Conservation (phyloP, 2,888 invertebrate species). For the Mesodorylaimus sp. region DNA sequence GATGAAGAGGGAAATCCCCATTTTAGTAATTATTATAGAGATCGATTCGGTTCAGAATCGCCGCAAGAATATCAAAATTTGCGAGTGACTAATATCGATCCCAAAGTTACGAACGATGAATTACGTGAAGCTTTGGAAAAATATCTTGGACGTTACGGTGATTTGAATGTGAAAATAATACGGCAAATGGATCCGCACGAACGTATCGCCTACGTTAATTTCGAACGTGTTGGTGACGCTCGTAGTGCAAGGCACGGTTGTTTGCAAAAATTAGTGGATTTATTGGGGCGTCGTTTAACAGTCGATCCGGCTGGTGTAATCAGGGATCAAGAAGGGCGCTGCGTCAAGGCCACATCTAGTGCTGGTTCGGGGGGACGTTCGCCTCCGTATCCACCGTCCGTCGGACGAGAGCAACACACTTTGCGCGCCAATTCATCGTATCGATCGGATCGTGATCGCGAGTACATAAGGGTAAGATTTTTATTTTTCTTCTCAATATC, state of each 20-base stretch:
- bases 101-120: constrained; percentile 20
- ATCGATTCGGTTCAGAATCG: constrained; percentile 22
- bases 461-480: too few relatives aligned
- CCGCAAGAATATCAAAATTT: constrained; percentile 28
- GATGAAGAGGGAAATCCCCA: too few relatives aligned
- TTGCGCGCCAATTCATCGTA: too few relatives aligned
- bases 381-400: not conserved
- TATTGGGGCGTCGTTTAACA: constrained; percentile 19
- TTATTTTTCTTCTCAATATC: too few relatives aligned
- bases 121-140: constrained; percentile 19
- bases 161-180: constrained; percentile 25
- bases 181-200: constrained; percentile 23
- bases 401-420: not conserved
- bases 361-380: too few relatives aligned
- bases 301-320: constrained; percentile 28
- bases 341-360: too few relatives aligned
- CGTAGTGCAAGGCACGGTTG: constrained; percentile 15
- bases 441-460: too few relatives aligned
- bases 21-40: constrained; percentile 9
- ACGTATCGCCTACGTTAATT: constrained; percentile 27
- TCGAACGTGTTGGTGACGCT: constrained; percentile 21
- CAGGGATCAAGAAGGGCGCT: constrained; percentile 26
- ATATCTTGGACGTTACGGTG: constrained; percentile 20
- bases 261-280: not conserved
- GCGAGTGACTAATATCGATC: constrained; percentile 22